Evolutionary conservation across 2,113 vertebrate genomes (phyloP).

Genomic region (Syngnathoides biaculeatus): DNA sequence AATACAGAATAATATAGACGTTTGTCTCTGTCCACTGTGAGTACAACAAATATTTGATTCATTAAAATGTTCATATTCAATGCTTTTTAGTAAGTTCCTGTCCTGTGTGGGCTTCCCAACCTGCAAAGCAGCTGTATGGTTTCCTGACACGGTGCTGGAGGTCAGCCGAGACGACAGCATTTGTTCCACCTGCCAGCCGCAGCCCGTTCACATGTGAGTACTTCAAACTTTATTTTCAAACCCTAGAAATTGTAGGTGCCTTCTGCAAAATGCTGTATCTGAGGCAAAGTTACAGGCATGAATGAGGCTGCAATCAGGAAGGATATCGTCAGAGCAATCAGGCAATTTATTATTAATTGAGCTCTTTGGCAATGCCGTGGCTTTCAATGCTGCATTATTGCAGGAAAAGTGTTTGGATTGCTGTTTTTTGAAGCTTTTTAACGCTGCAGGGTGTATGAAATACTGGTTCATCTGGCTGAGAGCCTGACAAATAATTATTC

Average conservation of each 20-base stretch:
- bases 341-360: not conserved
- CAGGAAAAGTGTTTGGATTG: not conserved
- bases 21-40: not conserved
- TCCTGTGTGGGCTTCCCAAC: constrained; percentile 83
- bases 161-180: constrained; percentile 80
- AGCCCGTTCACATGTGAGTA: constrained; percentile 85
- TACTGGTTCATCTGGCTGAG: not conserved
- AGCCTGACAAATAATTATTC: not conserved
- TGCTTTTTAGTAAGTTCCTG: constrained; percentile 80
- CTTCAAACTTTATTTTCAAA: not conserved
- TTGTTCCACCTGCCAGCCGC: constrained; percentile 81
- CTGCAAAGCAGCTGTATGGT: constrained; percentile 86
- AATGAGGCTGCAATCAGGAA: not conserved
- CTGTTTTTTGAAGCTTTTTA: not conserved
- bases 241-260: not conserved
- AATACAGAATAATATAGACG: not conserved
- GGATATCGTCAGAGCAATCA: not conserved
- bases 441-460: not conserved
- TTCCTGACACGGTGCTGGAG: constrained; percentile 88
- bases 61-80: not conserved
- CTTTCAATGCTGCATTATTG: not conserved
- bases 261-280: not conserved
- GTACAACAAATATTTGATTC: not conserved
- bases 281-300: not conserved
- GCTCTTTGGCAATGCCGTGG: not conserved